A percentile compares a stretch with the other conserved stretches of the same genome.
phyloP scores from a whole-genome alignment of 1,140 invertebrate species.

The Drosophila nigromelanica region DNA sequence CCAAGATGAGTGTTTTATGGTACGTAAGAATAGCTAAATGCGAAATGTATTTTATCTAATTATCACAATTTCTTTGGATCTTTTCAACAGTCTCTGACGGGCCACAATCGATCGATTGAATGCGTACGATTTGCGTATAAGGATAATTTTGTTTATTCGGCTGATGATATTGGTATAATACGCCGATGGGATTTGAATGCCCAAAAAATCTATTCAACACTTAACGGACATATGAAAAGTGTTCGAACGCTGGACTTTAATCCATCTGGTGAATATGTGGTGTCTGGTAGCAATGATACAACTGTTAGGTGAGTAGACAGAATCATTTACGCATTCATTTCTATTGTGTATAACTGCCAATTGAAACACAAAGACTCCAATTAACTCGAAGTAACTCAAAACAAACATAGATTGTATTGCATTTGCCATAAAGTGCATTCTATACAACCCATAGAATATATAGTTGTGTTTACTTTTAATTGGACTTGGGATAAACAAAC shows the following conservation, averaged over 20 bases:
- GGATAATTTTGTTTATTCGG: conserved; percentile 97
- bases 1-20: conserved; percentile 97
- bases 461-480: not conserved
- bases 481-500: not conserved
- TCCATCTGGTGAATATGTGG: conserved; percentile 97
- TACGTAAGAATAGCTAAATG: conserved; percentile 81
- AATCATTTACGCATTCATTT: not conserved
- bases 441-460: no score
- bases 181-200: conserved; percentile 99
- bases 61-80: no score
- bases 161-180: conserved; percentile 95
- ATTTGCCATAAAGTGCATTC: not conserved
- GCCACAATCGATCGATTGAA: conserved; percentile 96
- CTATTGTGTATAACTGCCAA: not conserved
- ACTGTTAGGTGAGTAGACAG: conserved; percentile 88
- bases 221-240: conserved; percentile 96
- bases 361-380: not conserved
- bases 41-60: conserved; percentile 16
- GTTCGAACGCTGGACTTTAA: conserved; percentile 98
- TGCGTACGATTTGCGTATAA: conserved; percentile 97
- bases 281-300: conserved; percentile 96
- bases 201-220: conserved; percentile 94
- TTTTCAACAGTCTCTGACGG: conserved; percentile 87
- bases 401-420: not conserved
- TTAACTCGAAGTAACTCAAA: not conserved